Base-by-base conservation (phyloP, 2,113 vertebrate genomes). In the Macrotis lagotis region DNA sequence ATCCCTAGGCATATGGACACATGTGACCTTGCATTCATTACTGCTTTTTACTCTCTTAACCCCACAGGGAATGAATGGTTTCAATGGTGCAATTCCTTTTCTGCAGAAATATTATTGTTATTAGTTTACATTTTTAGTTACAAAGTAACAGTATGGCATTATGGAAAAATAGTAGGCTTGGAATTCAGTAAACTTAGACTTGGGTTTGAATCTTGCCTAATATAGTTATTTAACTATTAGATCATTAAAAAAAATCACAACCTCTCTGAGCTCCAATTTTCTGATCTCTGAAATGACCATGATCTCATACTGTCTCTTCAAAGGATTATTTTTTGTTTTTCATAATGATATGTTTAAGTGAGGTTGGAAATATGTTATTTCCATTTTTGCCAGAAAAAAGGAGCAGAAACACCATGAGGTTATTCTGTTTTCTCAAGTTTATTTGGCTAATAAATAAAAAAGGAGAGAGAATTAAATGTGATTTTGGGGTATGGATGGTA, bases 71-170 rank as follows among this genome's bases (percentile, higher is more conserved):
- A 53, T 47, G 44, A 31, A 89, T 28, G 94, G 53, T 94, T 2
- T 16, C 28, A 66, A 89, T 52, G 92, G 97, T 91, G 53, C 74
- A 91, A 90, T 6, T 48, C 8, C 47, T 6, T 49, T 31, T 94
- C 48, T 52, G 52, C 88, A 96, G 90, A 89, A 66, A 92, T 28
- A 59, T 52, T 92, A 92, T 91, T 59, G 49, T 90, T 93, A n/a
- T 93, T 97, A 22, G 88, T 90, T 96, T 51, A 89, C 31, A 26
- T 10, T 51, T 90, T 88, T 95, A 89, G 91, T 88, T 88, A 93
- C 3, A 92, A 92, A 96, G 74, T n/a, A 88, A 5, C 47, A 89
- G 89, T 89, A 28, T 88, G 91, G 88, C 37, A 95, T 89, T 83
- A 94, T 95, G 91, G 9, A 55, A 94, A 91, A 83, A 44, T 2